Conservation (phyloP, 2,797 vertebrate genomes). For the Malacoctenus gilli region DNA sequence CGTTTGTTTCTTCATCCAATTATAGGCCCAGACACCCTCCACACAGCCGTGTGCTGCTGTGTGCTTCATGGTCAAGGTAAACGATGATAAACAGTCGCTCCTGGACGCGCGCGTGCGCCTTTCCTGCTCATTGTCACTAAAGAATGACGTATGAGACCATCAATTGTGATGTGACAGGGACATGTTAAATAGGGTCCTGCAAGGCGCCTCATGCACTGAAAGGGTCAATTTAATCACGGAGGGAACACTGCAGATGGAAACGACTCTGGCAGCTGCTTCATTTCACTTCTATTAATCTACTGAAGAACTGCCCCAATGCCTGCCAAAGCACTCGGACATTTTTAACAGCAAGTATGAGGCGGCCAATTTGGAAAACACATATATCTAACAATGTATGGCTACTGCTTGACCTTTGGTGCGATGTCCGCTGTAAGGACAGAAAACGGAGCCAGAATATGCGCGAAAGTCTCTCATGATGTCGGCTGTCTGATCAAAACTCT, state of each 20-base stretch:
- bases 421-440: not conserved
- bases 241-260: conserved; percentile 5
- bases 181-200: conserved; percentile 1
- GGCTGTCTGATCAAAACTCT: no score
- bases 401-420: not conserved
- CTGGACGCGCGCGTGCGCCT: no score
- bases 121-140: not conserved
- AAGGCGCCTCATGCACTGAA: conserved; percentile 1
- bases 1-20: no score
- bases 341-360: not conserved
- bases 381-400: conserved; percentile 1
- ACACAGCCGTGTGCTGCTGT: no score
- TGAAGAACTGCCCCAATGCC: not conserved
- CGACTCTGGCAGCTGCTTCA: conserved; percentile 1
- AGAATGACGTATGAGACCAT: conserved; percentile 2
- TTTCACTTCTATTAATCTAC: conserved; percentile 18
- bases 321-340: conserved; percentile 15
- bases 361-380: conserved; percentile 10
- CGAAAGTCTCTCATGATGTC: no score
- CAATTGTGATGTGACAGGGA: not conserved
- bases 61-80: no score
- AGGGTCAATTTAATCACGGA: conserved; percentile 10
- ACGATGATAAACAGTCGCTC: no score
- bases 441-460: not conserved
- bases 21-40: no score